phyloP scores from a whole-genome alignment of 2,797 vertebrate genomes.

The Paguma larvata region DNA sequence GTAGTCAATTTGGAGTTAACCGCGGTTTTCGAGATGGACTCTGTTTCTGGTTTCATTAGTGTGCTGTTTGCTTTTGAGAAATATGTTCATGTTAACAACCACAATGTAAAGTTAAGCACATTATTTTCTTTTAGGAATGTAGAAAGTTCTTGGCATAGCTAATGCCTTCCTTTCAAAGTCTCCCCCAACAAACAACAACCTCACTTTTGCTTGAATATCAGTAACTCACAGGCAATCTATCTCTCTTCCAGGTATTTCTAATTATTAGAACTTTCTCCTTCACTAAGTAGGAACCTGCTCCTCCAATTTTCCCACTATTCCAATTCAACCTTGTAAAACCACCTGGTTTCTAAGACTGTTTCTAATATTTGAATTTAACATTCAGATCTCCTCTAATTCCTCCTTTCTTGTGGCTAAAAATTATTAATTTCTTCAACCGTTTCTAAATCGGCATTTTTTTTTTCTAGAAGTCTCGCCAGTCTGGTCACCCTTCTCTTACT shows the following conservation, averaged over 20 bases:
- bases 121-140: not conserved
- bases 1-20: not conserved
- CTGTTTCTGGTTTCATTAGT: conserved; percentile 32
- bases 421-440: not conserved
- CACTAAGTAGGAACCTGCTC: not conserved
- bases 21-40: not conserved
- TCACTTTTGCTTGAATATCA: not conserved
- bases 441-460: conserved; percentile 9
- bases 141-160: not conserved
- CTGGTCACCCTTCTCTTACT: not conserved
- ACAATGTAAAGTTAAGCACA: not conserved
- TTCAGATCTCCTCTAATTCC: not conserved
- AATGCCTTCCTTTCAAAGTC: not conserved
- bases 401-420: conserved; percentile 41
- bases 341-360: not conserved
- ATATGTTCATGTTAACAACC: not conserved
- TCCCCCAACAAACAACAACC: not conserved
- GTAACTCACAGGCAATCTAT: not conserved
- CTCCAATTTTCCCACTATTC: not conserved
- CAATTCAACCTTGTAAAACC: not conserved
- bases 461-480: not conserved
- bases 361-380: not conserved
- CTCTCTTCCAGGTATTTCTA: not conserved
- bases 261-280: not conserved
- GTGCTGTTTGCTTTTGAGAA: conserved; percentile 31